These are phyloP conservation scores for Ladona fulva DNA, from an alignment of 1,140 invertebrate genomes.

Conservation along the genomic window DNA sequence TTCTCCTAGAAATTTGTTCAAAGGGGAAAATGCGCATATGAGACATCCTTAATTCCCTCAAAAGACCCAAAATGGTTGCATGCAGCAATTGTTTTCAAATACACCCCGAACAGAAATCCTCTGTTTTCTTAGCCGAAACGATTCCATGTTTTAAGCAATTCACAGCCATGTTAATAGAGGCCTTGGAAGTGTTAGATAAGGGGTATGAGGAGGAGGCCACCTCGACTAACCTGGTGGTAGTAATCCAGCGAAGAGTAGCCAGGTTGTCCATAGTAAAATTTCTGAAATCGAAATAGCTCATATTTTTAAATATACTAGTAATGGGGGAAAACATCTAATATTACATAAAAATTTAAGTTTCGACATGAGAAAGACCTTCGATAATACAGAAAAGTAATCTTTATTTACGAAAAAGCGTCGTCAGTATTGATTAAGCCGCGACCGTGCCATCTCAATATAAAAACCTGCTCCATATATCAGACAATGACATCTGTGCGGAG, in stretches of 20 bases:
- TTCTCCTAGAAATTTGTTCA: too few relatives aligned
- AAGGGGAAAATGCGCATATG: too few relatives aligned
- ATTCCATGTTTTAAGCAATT: neutral
- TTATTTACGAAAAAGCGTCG: too few relatives aligned
- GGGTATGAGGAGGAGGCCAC: neutral
- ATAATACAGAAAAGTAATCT: neutral
- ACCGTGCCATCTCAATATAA: too few relatives aligned
- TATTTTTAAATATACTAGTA: neutral
- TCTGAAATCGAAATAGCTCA: slow-evolving; percentile 6
- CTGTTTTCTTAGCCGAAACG: too few relatives aligned
- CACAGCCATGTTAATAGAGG: neutral
- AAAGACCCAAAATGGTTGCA: too few relatives aligned
- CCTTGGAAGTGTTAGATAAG: neutral
- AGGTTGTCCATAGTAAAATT: slow-evolving; percentile 2
- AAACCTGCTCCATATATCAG: too few relatives aligned
- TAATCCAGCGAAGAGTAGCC: neutral
- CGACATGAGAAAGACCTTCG: neutral
- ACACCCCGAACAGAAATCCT: too few relatives aligned
- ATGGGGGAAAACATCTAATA: neutral
- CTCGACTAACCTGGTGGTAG: neutral
- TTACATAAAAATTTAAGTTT: neutral
- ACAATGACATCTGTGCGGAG: too few relatives aligned
- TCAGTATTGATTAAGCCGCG: too few relatives aligned
- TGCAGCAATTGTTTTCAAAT: too few relatives aligned
- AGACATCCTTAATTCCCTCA: too few relatives aligned